Evolutionary conservation across 1,140 invertebrate species (phyloP), one percentile per base, ranked within the genome.

Genomic region (Cydia pomonella): DNA sequence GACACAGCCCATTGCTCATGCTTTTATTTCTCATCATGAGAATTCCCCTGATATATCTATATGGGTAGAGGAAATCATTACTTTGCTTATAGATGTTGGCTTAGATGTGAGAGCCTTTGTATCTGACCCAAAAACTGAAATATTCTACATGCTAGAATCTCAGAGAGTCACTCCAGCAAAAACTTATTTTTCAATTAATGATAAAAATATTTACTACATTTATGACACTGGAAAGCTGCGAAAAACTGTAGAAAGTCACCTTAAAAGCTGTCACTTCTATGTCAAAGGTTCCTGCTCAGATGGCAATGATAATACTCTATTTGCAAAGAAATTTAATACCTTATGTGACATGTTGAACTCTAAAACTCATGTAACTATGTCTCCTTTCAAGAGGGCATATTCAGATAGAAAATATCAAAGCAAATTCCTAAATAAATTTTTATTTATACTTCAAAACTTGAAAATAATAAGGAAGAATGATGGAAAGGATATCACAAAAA

Each of bases 21-120:
- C 74, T n/a, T 77, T 79, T 27, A 59, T 79, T 29, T 62, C 75
- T 12, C 72, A 74, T 23, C 44, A 53, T 64, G 44, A 74, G 13
- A 74, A 75, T 59, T 72, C 13, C 50, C 71, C 62, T 12, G 74
- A 77, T 9, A 64, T 79, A 10, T 75, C 72, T 29, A 76, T 64
- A 10, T 79, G 76, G 78, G 77, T 79, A n/a, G 74, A 79, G 62
- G 72, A 77, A 41, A 59, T 71, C 13, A 64, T 77, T 12, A 27
- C 29, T 10, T 27, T 41, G 4, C 53, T 77, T 21, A 21, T 75
- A 18, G 69, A 77, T 25, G 41, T 73, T 38, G 75, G 69, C 2
- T 73, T 76, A 64, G 69, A 76, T 29, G 25, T 76, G 2, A 62
- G 53, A 76, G 59, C 75, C 5, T 72, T 76, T 73, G 71, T 76